Evolutionary conservation across 2,797 vertebrate genomes (phyloP).

Genomic region (Anisognathus igniventris): DNA sequence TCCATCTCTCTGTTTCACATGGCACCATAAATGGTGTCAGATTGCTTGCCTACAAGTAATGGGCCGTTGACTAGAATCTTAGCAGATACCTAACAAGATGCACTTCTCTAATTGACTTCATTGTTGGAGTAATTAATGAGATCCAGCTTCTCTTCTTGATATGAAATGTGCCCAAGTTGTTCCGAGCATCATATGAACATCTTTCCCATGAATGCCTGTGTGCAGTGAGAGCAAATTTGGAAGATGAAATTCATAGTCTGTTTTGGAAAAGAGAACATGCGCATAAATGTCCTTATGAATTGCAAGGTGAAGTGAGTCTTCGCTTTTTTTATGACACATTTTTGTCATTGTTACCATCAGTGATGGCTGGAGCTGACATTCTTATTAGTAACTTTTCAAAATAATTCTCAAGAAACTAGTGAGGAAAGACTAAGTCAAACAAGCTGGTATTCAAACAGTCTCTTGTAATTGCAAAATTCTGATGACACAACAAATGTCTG

Average conservation of each 20-base stretch:
- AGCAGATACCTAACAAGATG: constrained; percentile 39
- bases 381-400: neutral
- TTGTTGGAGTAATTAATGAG: constrained; percentile 38
- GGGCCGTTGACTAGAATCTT: constrained; percentile 16
- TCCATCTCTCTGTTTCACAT: neutral
- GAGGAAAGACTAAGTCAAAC: neutral
- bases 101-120: constrained; percentile 37
- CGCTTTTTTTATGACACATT: neutral
- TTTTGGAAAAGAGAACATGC: neutral
- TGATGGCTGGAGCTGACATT: neutral
- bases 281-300: neutral
- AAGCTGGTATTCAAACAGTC: neutral
- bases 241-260: neutral
- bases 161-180: neutral
- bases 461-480: neutral
- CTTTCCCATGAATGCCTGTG: neutral
- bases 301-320: neutral
- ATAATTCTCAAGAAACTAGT: constrained; percentile 1
- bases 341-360: neutral
- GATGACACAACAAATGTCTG: neutral
- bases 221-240: neutral
- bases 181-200: neutral
- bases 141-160: neutral
- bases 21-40: neutral
- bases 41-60: constrained; percentile 7